Percentiles rank a stretch among this genome's conserved stretches.
These are phyloP conservation scores for Pantala flavescens DNA, from an alignment of 1,140 invertebrate genomes.

Conservation along the genomic window DNA sequence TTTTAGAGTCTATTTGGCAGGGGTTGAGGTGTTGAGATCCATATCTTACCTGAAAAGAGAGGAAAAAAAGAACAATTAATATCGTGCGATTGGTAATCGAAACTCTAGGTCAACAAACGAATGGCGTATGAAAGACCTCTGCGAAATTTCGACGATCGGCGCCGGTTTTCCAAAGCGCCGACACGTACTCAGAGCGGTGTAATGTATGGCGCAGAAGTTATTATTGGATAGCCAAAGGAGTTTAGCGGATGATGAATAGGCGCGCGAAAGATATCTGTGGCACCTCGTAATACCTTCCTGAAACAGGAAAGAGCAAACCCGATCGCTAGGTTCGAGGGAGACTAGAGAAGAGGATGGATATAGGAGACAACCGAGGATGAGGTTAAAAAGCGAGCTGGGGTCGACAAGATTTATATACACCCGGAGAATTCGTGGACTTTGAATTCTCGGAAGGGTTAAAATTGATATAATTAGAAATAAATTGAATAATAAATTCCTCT, in stretches of 20 bases:
- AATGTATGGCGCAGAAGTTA: background rate
- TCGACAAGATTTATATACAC: too few relatives aligned
- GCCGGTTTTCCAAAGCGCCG: too few relatives aligned
- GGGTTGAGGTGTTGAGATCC: background rate
- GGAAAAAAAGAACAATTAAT: background rate
- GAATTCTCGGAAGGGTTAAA: too few relatives aligned
- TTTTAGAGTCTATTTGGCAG: conserved; percentile 1
- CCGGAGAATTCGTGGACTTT: too few relatives aligned
- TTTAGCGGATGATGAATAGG: background rate
- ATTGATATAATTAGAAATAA: too few relatives aligned
- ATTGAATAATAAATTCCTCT: too few relatives aligned
- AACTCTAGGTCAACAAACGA: background rate
- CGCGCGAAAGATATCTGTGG: background rate
- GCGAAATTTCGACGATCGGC: background rate
- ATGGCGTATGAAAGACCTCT: background rate
- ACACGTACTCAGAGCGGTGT: too few relatives aligned
- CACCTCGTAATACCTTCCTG: background rate
- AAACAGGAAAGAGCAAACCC: too few relatives aligned
- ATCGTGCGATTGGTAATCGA: background rate
- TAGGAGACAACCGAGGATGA: too few relatives aligned
- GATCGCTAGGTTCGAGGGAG: too few relatives aligned
- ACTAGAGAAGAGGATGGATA: too few relatives aligned
- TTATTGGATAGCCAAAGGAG: background rate
- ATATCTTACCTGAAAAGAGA: background rate
- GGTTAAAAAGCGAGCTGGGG: too few relatives aligned